These are phyloP conservation scores for Drosophila birchii DNA, from an alignment of 2,888 invertebrate genomes.

Conservation along the genomic window DNA sequence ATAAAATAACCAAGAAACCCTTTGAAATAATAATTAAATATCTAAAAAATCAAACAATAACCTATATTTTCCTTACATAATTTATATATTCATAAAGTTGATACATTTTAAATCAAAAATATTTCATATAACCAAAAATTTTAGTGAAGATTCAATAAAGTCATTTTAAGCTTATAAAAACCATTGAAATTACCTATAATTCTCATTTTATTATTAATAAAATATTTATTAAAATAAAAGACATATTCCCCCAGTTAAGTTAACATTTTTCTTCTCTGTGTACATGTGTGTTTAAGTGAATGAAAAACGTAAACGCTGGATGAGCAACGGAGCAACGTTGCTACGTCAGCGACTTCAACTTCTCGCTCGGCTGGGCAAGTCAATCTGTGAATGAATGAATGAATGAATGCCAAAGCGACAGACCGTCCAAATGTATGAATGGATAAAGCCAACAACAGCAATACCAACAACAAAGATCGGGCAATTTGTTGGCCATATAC, in stretches of 20 bases:
- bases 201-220: neutral
- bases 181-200: neutral
- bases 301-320: constrained; percentile 71
- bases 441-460: constrained; percentile 48
- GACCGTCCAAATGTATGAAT: constrained; percentile 68
- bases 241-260: neutral
- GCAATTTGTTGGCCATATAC: constrained; percentile 77
- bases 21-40: no score
- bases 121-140: no score
- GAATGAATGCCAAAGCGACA: constrained; percentile 74
- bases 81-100: no score
- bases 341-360: constrained; percentile 43
- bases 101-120: no score
- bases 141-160: no score
- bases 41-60: no score
- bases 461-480: constrained; percentile 34
- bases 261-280: neutral
- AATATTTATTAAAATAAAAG: neutral
- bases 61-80: no score
- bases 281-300: constrained; percentile 37
- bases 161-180: neutral
- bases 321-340: constrained; percentile 48
- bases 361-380: constrained; percentile 67
- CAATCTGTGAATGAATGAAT: constrained; percentile 74
- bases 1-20: no score